Evolutionary conservation across 2,113 vertebrate genomes (phyloP).

Genomic region (Phalacrocorax aristotelis): DNA sequence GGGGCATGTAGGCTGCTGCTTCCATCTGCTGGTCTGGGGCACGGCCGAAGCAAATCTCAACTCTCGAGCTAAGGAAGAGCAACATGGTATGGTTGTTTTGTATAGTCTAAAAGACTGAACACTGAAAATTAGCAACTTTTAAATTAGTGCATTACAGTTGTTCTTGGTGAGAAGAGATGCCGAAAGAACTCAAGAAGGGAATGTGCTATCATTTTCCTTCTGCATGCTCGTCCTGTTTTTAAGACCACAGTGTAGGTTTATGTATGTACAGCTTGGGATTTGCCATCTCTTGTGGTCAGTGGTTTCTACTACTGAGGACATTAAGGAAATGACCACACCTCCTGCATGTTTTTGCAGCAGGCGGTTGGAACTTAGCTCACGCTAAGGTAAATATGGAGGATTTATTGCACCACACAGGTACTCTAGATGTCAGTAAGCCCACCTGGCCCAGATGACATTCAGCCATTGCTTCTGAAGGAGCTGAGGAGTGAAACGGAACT

Average conservation of each 20-base stretch:
- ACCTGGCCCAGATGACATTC: not conserved
- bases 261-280: not conserved
- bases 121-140: not conserved
- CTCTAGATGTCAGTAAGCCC: not conserved
- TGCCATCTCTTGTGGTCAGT: not conserved
- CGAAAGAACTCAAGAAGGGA: not conserved
- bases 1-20: not conserved
- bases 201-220: not conserved
- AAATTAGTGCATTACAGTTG: not conserved
- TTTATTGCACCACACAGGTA: not conserved
- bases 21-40: accelerated
- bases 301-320: not conserved
- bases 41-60: not conserved
- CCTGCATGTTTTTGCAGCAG: not conserved
- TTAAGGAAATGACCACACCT: not conserved
- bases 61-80: not conserved
- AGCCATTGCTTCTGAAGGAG: not conserved
- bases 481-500: not conserved
- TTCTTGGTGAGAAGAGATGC: not conserved
- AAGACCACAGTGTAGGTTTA: not conserved
- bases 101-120: not conserved
- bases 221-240: not conserved
- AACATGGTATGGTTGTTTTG: not conserved
- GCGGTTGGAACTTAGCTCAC: not conserved
- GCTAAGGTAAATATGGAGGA: not conserved